Percentiles rank a stretch among this genome's conserved stretches.
phyloP scores from a whole-genome alignment of 2,888 invertebrate species.

The Ennomos erosarius region DNA sequence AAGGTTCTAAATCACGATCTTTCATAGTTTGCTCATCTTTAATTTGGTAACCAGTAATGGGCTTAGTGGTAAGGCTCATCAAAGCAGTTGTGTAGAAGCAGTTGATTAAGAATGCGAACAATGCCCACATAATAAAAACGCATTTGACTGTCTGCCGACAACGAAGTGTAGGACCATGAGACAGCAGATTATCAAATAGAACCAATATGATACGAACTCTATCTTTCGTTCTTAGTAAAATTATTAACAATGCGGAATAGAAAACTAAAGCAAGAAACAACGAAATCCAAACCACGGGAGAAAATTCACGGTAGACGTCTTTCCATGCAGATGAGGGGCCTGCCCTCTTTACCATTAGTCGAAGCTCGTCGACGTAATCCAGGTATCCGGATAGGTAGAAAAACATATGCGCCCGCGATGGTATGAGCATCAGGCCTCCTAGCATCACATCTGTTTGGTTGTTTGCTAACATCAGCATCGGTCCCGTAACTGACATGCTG shows the following conservation, averaged over 20 bases:
- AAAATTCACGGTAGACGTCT: slow-evolving; percentile 55
- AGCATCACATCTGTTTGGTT: slow-evolving; percentile 45
- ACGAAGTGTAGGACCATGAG: slow-evolving; percentile 45
- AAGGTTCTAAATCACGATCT: slow-evolving; percentile 50
- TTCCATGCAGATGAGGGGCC: slow-evolving; percentile 47
- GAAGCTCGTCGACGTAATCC: slow-evolving; percentile 53
- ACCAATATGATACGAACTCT: slow-evolving; percentile 46
- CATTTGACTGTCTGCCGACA: slow-evolving; percentile 40
- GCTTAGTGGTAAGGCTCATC: slow-evolving; percentile 46
- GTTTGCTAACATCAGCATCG: slow-evolving; percentile 40
- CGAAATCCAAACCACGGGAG: slow-evolving; percentile 50
- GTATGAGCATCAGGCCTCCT: slow-evolving; percentile 47
- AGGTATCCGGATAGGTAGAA: slow-evolving; percentile 51
- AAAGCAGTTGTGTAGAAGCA: slow-evolving; percentile 47
- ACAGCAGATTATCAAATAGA: slow-evolving; percentile 51
- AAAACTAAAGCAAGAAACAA: slow-evolving; percentile 45
- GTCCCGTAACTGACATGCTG: slow-evolving; percentile 52
- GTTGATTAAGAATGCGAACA: slow-evolving; percentile 53
- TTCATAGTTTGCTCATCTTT: slow-evolving; percentile 39
- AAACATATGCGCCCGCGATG: slow-evolving; percentile 46
- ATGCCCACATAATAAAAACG: slow-evolving; percentile 56
- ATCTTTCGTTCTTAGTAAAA: slow-evolving; percentile 43
- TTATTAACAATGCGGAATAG: slow-evolving; percentile 44
- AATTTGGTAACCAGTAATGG: slow-evolving; percentile 40
- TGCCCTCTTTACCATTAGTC: slow-evolving; percentile 54